Percentiles rank a stretch among this genome's conserved stretches.
phyloP scores from a whole-genome alignment of 2,113 vertebrate genomes.

The Daboia siamensis region DNA sequence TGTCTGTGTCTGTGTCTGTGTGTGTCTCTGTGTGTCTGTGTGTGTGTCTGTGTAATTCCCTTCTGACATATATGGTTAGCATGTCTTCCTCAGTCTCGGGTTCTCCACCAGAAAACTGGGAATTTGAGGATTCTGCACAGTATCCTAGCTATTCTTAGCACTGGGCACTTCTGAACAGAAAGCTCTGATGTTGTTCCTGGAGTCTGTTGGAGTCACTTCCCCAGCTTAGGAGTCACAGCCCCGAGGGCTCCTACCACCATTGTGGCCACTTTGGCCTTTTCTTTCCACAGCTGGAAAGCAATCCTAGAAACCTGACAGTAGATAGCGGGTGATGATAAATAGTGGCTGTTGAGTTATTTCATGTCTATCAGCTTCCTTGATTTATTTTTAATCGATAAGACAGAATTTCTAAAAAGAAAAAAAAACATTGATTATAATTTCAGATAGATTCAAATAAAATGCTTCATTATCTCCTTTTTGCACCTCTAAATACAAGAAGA shows the following conservation, averaged over 20 bases:
- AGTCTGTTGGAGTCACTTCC: not conserved
- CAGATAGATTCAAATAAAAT: constrained; percentile 16
- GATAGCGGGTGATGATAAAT: not conserved
- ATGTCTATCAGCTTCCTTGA: not conserved
- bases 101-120: not conserved
- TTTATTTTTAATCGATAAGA: not conserved
- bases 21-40: no score
- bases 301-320: not conserved
- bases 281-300: not conserved
- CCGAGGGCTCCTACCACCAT: not conserved
- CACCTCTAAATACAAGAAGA: not conserved
- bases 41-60: not conserved
- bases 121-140: not conserved
- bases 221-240: not conserved
- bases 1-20: no score
- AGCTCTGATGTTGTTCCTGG: not conserved
- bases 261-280: not conserved
- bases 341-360: not conserved
- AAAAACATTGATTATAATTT: not conserved
- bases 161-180: not conserved
- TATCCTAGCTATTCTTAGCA: not conserved
- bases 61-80: not conserved
- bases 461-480: not conserved
- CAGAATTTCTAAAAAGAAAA: not conserved
- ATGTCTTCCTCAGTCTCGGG: not conserved